A percentile compares a stretch with the other conserved stretches of the same genome.
Conservation (phyloP, 64 coral and sea anemone genomes). For the Hydrozoanthus tunicans region DNA sequence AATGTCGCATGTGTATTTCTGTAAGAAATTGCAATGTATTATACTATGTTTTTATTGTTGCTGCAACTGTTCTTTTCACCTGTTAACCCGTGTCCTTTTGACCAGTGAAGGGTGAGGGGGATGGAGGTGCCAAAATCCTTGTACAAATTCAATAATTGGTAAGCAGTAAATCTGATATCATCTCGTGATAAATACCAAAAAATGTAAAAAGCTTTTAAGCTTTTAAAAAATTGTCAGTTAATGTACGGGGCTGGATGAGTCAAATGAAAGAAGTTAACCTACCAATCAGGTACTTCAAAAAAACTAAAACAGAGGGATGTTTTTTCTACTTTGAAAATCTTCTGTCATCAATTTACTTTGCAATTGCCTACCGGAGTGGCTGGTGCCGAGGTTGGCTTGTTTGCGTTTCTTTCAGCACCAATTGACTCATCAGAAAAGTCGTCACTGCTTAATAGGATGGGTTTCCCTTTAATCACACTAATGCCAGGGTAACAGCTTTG, state of each 20-base stretch:
- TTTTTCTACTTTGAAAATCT: constrained; percentile 1
- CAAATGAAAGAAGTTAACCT: background rate
- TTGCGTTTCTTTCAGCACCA: background rate
- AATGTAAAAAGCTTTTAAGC: background rate
- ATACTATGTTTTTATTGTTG: background rate
- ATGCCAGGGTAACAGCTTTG: background rate
- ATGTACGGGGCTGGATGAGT: too few relatives aligned
- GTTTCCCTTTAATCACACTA: background rate
- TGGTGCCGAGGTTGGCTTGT: background rate
- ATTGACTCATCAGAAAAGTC: too few relatives aligned
- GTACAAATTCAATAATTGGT: too few relatives aligned
- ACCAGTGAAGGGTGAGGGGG: background rate
- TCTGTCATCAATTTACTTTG: background rate
- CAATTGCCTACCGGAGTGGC: background rate
- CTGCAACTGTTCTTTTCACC: background rate
- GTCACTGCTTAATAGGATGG: background rate
- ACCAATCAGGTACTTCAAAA: background rate
- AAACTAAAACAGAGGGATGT: background rate
- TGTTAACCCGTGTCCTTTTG: constrained; percentile 20
- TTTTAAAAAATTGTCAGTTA: background rate
- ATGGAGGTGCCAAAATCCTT: background rate
- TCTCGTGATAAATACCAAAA: constrained; percentile 1
- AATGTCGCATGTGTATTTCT: constrained; percentile 35
- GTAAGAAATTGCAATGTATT: constrained; percentile 29
- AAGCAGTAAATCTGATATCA: background rate